These are phyloP conservation scores for Ivindomyrus marchei DNA, from an alignment of 2,113 vertebrate species.

Conservation along the genomic window DNA sequence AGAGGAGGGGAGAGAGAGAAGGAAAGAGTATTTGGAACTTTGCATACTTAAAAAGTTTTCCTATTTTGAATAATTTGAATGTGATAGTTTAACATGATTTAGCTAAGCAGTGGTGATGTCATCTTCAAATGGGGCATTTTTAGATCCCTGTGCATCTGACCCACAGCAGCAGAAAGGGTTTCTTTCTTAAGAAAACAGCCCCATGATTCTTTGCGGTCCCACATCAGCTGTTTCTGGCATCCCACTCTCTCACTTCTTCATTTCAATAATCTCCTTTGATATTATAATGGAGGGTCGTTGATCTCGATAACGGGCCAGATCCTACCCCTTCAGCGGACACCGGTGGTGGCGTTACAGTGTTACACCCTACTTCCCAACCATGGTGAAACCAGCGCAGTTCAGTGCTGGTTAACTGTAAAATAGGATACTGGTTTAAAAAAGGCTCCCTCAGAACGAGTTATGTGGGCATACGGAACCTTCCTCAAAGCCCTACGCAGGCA, in stretches of 20 bases:
- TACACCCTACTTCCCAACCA: neutral
- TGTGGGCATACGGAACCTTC: neutral
- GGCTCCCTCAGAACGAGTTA: neutral
- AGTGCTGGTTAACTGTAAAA: neutral
- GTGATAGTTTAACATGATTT: neutral
- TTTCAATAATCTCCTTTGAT: neutral
- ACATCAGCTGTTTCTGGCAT: neutral
- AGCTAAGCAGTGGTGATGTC: neutral
- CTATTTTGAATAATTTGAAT: neutral
- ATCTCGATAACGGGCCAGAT: neutral
- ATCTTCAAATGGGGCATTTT: neutral
- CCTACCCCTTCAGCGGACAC: neutral
- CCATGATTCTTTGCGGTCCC: neutral
- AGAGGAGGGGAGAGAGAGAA: conserved; percentile 7
- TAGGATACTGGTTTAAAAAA: neutral
- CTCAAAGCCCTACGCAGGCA: neutral
- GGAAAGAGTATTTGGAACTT: conserved; percentile 2
- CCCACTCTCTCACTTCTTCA: neutral
- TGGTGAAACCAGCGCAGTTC: neutral
- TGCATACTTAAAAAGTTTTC: neutral
- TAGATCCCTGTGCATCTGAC: neutral
- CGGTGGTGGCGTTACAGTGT: neutral
- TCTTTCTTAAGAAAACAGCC: neutral
- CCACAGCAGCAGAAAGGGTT: neutral
- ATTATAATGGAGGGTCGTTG: neutral